Evolutionary conservation across 2,797 vertebrate species (phyloP).

Genomic region (Delichon dasypus): DNA sequence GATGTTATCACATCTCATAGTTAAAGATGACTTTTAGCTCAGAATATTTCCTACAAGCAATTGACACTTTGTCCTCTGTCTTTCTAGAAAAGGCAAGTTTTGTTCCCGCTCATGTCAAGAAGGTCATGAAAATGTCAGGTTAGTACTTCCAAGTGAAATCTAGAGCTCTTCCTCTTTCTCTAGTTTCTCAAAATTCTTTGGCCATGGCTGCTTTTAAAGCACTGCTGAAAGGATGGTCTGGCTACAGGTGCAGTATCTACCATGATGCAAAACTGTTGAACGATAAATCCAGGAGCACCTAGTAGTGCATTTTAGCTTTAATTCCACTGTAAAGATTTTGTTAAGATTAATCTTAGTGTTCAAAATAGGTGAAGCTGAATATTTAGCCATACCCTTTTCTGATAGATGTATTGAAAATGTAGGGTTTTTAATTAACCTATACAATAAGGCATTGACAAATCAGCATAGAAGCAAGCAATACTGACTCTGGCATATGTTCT

Average conservation of each 20-base stretch:
- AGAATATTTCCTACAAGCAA: not conserved
- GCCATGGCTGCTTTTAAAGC: not conserved
- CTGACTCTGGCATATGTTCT: not conserved
- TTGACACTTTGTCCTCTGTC: not conserved
- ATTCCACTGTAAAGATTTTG: not conserved
- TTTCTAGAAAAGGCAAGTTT: not conserved
- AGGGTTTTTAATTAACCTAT: not conserved
- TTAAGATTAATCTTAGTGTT: not conserved
- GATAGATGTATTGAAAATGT: not conserved
- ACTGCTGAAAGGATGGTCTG: not conserved
- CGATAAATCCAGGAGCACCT: not conserved
- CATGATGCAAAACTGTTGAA: not conserved
- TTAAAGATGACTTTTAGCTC: not conserved
- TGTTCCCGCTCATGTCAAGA: not conserved
- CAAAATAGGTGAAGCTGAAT: not conserved
- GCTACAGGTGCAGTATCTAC: not conserved
- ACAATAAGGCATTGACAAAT: not conserved
- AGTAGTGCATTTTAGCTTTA: not conserved
- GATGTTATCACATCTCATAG: not conserved
- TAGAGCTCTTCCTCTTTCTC: not conserved
- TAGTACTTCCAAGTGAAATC: not conserved
- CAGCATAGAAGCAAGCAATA: not conserved
- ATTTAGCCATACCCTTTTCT: not conserved
- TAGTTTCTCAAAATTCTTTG: not conserved
- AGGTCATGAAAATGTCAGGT: not conserved